These are phyloP conservation scores for Podiceps cristatus DNA, from an alignment of 2,113 vertebrate species.

Conservation along the genomic window DNA sequence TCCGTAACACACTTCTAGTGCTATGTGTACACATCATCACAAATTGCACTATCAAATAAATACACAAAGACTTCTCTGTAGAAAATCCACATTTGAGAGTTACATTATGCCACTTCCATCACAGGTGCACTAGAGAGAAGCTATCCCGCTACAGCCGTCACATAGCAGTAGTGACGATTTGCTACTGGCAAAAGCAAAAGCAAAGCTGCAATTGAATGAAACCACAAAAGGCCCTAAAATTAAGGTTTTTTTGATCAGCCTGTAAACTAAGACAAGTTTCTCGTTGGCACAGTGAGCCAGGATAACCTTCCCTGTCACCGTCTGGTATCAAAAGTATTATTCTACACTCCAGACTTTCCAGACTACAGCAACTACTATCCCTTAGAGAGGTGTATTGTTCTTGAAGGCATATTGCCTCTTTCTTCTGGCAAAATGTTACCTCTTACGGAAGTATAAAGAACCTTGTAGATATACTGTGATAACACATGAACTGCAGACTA, in stretches of 20 bases:
- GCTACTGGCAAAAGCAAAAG: background rate
- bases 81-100: background rate
- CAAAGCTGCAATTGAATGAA: background rate
- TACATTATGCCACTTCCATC: background rate
- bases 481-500: background rate
- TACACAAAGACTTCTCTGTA: background rate
- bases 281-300: background rate
- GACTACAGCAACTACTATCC: background rate
- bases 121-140: background rate
- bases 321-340: background rate
- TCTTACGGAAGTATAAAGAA: background rate
- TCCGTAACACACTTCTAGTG: background rate
- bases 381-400: background rate
- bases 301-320: background rate
- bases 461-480: background rate
- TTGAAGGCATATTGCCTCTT: background rate
- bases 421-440: background rate
- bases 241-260: background rate
- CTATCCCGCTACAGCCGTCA: background rate
- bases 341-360: background rate
- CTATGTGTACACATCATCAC: background rate
- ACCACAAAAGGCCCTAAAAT: background rate
- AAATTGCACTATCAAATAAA: background rate
- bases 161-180: background rate
- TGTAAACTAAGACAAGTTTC: background rate